Evolutionary conservation across 2,797 vertebrate genomes (phyloP), one percentile per base, ranked within the genome.

Genomic region (Tapirus indicus): DNA sequence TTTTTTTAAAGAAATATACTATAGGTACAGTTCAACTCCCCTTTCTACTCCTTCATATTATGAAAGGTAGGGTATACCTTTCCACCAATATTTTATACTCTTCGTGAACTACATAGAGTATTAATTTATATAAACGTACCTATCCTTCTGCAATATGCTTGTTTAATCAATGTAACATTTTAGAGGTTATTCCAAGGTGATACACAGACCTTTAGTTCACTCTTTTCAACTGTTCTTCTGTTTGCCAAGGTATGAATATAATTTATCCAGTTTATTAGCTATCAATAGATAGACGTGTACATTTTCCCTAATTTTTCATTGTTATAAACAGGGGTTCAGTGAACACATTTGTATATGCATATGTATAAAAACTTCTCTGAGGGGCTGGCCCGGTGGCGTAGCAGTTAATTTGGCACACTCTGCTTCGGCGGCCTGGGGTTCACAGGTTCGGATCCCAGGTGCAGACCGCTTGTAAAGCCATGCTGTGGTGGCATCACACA

Each of bases 301-400:
- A 62, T 83, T 95, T 96, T 74, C 27, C 78, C 66, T 27, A 64
- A 74, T 49, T 84, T 84, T 88, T 77, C 25, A 6, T 84, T 86
- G 17, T 86, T 96, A 35, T 60, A 71, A 87, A 75, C 11, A 78
- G 13, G 72, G n/a, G 47, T 71, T 88, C 54, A 84, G 1, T 72
- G 64, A 79, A 75, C 17, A 25, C 52, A 72, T 82, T 75, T 54
- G 9, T 38, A 68, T 74, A 54, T 56, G 1, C 23, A 23, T 91
- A 32, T 44, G 9, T 84, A 35, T 13, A 69, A 58, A 82, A 69
- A 1, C 82, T 90, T 83, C 54, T 79, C 71, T 47, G 25, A 14
- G n/a, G n/a, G n/a, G n/a, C n/a, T n/a, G n/a, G n/a, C n/a, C n/a
- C n/a, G n/a, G n/a, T n/a, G n/a, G n/a, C n/a, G n/a, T n/a, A n/a